These are phyloP conservation scores for Brachystomella parvula DNA, from an alignment of 1,140 invertebrate genomes.

Conservation along the genomic window DNA sequence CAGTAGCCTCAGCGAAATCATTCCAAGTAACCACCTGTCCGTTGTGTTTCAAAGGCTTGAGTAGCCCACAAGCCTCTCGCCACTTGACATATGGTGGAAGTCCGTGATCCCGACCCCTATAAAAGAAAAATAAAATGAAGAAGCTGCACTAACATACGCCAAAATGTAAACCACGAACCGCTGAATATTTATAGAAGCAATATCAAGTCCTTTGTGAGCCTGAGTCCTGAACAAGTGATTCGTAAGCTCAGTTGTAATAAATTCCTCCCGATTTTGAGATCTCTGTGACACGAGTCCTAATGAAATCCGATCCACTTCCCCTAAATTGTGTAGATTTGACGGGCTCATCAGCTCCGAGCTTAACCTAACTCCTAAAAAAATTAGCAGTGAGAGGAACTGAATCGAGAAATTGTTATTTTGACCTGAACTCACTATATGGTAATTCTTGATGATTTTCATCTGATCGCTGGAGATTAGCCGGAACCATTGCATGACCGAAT, in stretches of 20 bases:
- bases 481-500: constrained; percentile 53
- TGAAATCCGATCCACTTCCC: constrained; percentile 67
- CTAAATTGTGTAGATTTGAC: constrained; percentile 50
- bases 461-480: constrained; percentile 40
- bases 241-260: constrained; percentile 70
- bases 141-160: background rate
- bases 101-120: constrained; percentile 69
- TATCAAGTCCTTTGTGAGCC: constrained; percentile 46
- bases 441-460: constrained; percentile 40
- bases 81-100: constrained; percentile 72
- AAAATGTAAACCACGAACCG: constrained; percentile 37
- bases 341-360: constrained; percentile 65
- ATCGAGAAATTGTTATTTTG: constrained; percentile 3
- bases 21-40: constrained; percentile 60
- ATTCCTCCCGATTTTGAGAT: constrained; percentile 70
- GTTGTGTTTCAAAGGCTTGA: constrained; percentile 24
- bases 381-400: background rate
- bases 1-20: constrained; percentile 54
- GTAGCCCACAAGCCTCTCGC: constrained; percentile 69
- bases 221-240: constrained; percentile 77
- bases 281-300: constrained; percentile 68
- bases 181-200: constrained; percentile 55
- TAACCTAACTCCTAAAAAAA: constrained; percentile 59
- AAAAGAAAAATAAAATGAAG: background rate
- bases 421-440: constrained; percentile 38